Base-by-base conservation (phyloP, 1,140 invertebrate species). In the Eulimnadia texana region DNA sequence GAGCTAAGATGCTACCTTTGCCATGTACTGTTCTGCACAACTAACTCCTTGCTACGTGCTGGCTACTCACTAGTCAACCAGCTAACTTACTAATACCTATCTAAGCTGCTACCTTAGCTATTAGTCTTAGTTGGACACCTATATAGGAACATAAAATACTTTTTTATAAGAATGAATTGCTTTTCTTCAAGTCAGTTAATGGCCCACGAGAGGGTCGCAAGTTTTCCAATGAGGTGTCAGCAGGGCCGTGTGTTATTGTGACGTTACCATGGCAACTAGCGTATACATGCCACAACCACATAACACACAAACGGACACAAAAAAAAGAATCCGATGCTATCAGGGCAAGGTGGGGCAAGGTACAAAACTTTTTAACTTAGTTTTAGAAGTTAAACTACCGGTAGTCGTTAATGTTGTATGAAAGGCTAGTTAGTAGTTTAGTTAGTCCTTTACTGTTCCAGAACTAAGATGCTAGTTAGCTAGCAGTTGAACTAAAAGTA, bases 211-310 rank as follows among this genome's bases (percentile, higher is more conserved):
- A 42, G 33, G 33, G 33, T 42, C 33, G 16, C 33, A 42, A 42
- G 33, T 42, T 42, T 42, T 16, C n/a, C n/a, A n/a, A n/a, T 9
- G 16, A 16, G 33, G 33, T 42, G 33, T 42, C 33, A 16, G 33
- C 33, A 42, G 33, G 33, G 33, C 16, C 16, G 23, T 29, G 55
- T 29, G 55, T 57, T 57, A 57, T 9, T 57, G 27, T 29, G 55
- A 57, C 55, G 55, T 57, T 20, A 33, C 55, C 28, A 57, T 57
- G 55, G 25, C 55, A 57, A 57, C 55, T 28, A 27, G 23, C 23
- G 13, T 24, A 9, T 55, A 55, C 24, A 23, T 27, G 23, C 24
- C 22, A 1, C 24, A 55, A 29, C 55, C 16, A 57, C 20, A 29
- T 57, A 27, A 55, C 22, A 55, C 11, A 55, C 27, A 57, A 42